Conservation (phyloP, 2,888 invertebrate genomes). For the Mystacides longicornis region DNA sequence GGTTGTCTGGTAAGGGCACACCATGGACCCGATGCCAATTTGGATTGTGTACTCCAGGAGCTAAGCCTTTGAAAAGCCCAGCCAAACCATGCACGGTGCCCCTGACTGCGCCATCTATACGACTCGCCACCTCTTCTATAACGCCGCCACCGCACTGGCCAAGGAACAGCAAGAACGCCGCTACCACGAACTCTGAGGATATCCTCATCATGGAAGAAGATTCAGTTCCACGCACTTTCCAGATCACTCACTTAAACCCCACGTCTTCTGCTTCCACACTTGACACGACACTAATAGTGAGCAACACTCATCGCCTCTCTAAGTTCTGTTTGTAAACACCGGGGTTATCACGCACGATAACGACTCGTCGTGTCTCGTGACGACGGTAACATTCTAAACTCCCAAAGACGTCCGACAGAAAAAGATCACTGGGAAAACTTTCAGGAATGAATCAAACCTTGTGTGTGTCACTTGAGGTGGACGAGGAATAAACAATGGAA, state of each 20-base stretch:
- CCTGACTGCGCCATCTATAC: conserved; percentile 15
- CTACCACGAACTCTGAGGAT: neutral
- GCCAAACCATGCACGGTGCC: conserved; percentile 6
- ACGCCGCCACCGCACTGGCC: conserved; percentile 11
- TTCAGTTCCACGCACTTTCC: too few species aligned
- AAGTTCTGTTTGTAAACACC: too few species aligned
- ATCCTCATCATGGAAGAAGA: neutral
- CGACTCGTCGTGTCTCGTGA: too few species aligned
- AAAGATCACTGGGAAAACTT: too few species aligned
- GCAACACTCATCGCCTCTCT: neutral
- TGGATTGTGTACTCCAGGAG: neutral
- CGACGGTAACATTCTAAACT: too few species aligned
- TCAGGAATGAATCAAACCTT: too few species aligned
- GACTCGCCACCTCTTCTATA: conserved; percentile 17
- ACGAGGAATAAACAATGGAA: too few species aligned
- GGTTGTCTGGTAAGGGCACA: neutral
- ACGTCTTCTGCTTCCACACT: neutral
- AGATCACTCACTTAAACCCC: neutral
- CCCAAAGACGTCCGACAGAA: too few species aligned
- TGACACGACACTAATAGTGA: neutral
- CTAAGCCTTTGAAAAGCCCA: neutral
- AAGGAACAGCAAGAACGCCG: neutral
- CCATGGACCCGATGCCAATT: neutral
- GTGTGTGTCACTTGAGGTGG: too few species aligned
- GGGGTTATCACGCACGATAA: too few species aligned